Base-by-base conservation (phyloP, 2,888 invertebrate species). In the Cryptophagus acutangulus region DNA sequence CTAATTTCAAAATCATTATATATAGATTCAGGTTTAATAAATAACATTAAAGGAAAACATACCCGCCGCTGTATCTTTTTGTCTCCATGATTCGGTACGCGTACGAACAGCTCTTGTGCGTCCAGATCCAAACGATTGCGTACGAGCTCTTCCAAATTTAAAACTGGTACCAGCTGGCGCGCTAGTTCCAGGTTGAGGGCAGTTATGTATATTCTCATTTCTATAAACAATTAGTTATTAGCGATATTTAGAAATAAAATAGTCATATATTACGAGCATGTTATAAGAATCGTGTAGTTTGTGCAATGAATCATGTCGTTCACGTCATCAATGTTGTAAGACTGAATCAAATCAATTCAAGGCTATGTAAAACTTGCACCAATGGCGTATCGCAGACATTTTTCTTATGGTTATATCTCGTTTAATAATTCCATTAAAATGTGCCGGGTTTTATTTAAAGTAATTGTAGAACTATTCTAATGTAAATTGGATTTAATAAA, bases 61-160 rank as follows among this genome's bases (percentile, higher is more conserved):
- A 52, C 52, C 51, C 30, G 56, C 53, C 25, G 57, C 57, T 20
- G 45, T 38, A 20, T 63, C 61, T 46, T 61, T 60, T 45, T 65
- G 62, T 52, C 67, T 60, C 67, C 68, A 67, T 10, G 64, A 65
- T 46, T 67, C 67, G 39, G 56, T 61, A 29, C 59, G 58, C 13
- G 51, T 34, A 17, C 63, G 61, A n/a, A 51, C 45, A 46, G 38
- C 55, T 38, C 58, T 62, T 36, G 59, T 52, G 37, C 67, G 65
- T 10, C 66, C 67, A 10, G 70, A 69, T 44, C 67, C 64, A 45
- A 68, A 65, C 8, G 69, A 69, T 36, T 67, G 64, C 29, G 68
- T 65, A 41, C 69, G 66, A 45, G 56, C 55, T 45, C 67, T 55
- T 35, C 59, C 53, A 28, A 54, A 56, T 38, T 58, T 61, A 45